Base-by-base conservation (phyloP, 2,113 vertebrate genomes). In the Psephotus haematonotus region DNA sequence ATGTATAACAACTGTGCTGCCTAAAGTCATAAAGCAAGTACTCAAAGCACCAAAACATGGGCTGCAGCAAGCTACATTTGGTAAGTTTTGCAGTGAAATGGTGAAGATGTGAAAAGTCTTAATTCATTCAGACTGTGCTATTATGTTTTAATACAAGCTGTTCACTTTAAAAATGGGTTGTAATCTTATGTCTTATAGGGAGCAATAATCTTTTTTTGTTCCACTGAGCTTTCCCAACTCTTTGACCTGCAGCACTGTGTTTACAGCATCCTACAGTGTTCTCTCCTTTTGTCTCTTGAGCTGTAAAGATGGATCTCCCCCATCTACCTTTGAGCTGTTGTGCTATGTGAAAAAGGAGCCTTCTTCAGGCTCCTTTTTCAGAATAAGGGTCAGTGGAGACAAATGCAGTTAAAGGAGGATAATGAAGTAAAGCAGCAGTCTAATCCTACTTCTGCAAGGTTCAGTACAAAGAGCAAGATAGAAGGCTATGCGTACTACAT, bases 1-100 rank as follows among this genome's bases (percentile, higher is more conserved):
- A 79, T 41, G 37, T 91, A 11, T 47, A 75, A 91, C 41, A 68
- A 52, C 39, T 79, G 68, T 84, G 70, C 60, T 82, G 55, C 49
- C 37, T 69, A 78, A 91, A 78, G 91, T 96, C 72, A 96, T 59
- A 86, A 92, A 89, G 64, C 23, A 93, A 63, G 33, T 23, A 41
- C 29, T 74, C n/a, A 41, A 77, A 78, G 74, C 67, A 71, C 55
- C 62, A 69, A 86, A 95, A 77, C 74, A 37, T 22, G 57, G 81
- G 74, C 33, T 80, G 33, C 52, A 82, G 28, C 29, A 65, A 65
- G 31, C 9, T 55, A 5, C 9, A 7, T 75, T 37, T 64, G 43
- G 33, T 79, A 9, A 62, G 29, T 29, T 53, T 78, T 91, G 39
- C 20, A 28, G 12, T 43, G 43, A 10, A 93, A 24, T 53, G n/a